A percentile compares a stretch with the other conserved stretches of the same genome.
Conservation (phyloP, 2,797 vertebrate species). For the Scleropages formosus region DNA sequence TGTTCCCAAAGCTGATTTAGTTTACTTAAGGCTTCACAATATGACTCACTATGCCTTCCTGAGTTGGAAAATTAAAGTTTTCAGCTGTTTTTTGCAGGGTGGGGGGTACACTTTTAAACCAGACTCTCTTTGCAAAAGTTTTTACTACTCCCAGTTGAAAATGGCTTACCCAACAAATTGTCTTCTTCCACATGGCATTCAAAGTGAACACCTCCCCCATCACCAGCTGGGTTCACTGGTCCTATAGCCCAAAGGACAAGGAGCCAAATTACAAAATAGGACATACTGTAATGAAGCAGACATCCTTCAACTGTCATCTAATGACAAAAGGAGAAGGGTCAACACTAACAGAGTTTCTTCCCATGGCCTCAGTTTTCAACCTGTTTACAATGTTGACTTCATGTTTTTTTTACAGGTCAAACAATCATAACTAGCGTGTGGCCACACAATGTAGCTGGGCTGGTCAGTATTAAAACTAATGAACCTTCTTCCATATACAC, state of each 20-base stretch:
- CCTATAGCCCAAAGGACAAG: neutral
- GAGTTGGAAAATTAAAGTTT: neutral
- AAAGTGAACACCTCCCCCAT: neutral
- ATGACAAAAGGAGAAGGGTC: slow-evolving; percentile 11
- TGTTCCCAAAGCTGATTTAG: no score
- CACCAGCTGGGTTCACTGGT: neutral
- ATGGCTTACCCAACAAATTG: neutral
- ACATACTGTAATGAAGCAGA: neutral
- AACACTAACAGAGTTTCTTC: neutral
- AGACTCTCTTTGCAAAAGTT: neutral
- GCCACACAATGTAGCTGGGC: no score
- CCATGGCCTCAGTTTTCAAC: neutral
- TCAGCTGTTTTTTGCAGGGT: neutral
- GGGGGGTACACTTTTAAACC: neutral
- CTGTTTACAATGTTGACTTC: neutral
- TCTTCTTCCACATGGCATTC: slow-evolving; percentile 12
- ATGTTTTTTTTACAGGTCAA: neutral
- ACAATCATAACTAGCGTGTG: neutral
- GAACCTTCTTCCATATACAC: neutral
- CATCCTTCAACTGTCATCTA: neutral
- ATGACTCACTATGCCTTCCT: no score
- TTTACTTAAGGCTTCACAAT: no score
- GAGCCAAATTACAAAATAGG: neutral
- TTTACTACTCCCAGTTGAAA: neutral
- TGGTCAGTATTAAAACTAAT: neutral